These are phyloP conservation scores for Lamellibrachia satsuma DNA, from an alignment of 2,888 invertebrate species.

Conservation along the genomic window DNA sequence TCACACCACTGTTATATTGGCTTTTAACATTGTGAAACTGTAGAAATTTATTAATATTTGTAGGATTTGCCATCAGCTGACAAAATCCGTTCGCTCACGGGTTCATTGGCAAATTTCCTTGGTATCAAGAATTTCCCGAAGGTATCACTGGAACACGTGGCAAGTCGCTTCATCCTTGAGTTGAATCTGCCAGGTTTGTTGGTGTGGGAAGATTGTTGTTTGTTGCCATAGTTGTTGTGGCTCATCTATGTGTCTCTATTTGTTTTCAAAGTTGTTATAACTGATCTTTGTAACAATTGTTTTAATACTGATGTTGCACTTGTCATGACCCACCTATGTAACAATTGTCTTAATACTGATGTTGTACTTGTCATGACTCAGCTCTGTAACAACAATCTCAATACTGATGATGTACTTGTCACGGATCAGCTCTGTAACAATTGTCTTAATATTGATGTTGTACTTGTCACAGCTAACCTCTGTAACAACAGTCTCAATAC, in stretches of 20 bases:
- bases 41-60: not conserved
- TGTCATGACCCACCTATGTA: no score
- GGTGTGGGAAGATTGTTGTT: not conserved
- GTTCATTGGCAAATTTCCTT: not conserved
- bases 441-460: no score
- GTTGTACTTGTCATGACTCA: no score
- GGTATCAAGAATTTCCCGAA: not conserved
- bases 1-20: not conserved
- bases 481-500: no score
- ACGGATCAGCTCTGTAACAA: no score
- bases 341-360: no score
- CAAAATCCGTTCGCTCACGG: not conserved
- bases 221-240: not conserved
- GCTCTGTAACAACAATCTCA: no score
- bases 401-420: no score
- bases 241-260: not conserved
- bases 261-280: no score
- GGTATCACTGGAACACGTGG: not conserved
- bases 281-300: no score
- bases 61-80: not conserved
- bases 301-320: no score
- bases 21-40: not conserved
- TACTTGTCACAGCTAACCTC: no score
- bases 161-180: constrained; percentile 20
- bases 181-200: constrained; percentile 24